These are phyloP conservation scores for Metellina segmentata DNA, from an alignment of 2,888 invertebrate species.

Conservation along the genomic window DNA sequence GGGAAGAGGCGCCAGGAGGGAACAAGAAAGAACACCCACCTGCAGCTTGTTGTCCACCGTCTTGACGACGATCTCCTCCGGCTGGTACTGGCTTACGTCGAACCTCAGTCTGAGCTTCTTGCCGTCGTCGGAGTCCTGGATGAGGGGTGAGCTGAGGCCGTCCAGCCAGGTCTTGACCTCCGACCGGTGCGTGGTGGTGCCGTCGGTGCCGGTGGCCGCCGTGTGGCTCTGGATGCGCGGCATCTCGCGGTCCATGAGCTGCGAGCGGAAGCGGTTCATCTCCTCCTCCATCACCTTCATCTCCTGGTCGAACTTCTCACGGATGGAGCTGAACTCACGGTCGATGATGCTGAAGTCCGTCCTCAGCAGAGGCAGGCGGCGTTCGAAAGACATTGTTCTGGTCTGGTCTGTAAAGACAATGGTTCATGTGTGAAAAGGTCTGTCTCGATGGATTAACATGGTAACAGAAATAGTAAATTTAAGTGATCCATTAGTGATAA, in stretches of 20 bases:
- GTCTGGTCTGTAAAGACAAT: neutral
- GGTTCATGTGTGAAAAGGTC: neutral
- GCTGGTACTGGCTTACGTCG: slow-evolving; percentile 97
- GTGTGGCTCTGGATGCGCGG: slow-evolving; percentile 81
- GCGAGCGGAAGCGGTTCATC: slow-evolving; percentile 96
- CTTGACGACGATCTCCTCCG: slow-evolving; percentile 98
- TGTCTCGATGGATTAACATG: neutral
- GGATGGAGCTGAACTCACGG: slow-evolving; percentile 96
- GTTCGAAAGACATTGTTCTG: slow-evolving; percentile 78
- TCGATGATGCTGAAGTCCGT: slow-evolving; percentile 97
- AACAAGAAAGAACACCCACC: slow-evolving; percentile 77
- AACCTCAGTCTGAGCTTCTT: slow-evolving; percentile 96
- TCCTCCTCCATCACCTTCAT: slow-evolving; percentile 99
- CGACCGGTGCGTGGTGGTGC: slow-evolving; percentile 68
- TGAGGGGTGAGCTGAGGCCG: slow-evolving; percentile 94
- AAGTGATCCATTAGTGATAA: no score
- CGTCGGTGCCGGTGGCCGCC: slow-evolving; percentile 50
- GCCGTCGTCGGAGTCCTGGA: slow-evolving; percentile 95
- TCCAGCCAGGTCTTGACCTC: slow-evolving; percentile 88
- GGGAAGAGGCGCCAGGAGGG: no score
- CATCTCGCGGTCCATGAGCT: slow-evolving; percentile 92
- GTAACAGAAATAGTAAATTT: neutral
- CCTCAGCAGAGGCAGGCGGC: slow-evolving; percentile 89
- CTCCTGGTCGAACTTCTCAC: slow-evolving; percentile 96
- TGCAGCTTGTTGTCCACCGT: slow-evolving; percentile 97